These are phyloP conservation scores for Sitta carolinensis DNA, from an alignment of 2,797 vertebrate genomes.

Conservation along the genomic window DNA sequence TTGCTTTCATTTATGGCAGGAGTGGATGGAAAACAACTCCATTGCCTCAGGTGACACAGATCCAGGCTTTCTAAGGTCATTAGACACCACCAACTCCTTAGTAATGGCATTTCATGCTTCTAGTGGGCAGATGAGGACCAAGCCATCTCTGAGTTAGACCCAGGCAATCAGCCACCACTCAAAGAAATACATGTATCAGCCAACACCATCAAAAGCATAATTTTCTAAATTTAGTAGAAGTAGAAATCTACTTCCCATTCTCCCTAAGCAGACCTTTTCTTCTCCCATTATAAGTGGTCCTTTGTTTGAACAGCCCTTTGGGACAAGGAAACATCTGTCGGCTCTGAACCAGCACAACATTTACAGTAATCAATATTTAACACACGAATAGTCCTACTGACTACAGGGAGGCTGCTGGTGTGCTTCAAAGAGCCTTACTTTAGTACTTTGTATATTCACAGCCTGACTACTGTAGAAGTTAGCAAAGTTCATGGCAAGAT, in stretches of 20 bases:
- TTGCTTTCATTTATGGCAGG: not conserved
- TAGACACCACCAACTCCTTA: not conserved
- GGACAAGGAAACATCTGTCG: not conserved
- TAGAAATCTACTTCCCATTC: not conserved
- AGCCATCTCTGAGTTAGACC: not conserved
- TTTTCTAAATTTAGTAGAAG: not conserved
- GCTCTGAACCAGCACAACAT: not conserved
- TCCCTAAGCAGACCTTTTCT: not conserved
- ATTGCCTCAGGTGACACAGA: not conserved
- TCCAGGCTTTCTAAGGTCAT: not conserved
- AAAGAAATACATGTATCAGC: not conserved
- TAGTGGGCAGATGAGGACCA: not conserved
- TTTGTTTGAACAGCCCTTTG: not conserved
- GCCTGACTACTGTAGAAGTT: not conserved
- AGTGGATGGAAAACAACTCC: not conserved
- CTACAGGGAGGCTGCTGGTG: not conserved
- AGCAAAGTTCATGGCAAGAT: not conserved
- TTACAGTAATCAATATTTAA: constrained; percentile 10
- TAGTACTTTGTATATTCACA: not conserved
- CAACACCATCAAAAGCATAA: not conserved
- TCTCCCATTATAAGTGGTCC: not conserved
- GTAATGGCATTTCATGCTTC: not conserved
- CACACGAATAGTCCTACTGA: not conserved
- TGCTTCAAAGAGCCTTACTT: not conserved
- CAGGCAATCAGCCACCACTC: fast-evolving